Evolutionary conservation across 1,140 invertebrate species (phyloP).

Genomic region (Orussus abietinus): DNA sequence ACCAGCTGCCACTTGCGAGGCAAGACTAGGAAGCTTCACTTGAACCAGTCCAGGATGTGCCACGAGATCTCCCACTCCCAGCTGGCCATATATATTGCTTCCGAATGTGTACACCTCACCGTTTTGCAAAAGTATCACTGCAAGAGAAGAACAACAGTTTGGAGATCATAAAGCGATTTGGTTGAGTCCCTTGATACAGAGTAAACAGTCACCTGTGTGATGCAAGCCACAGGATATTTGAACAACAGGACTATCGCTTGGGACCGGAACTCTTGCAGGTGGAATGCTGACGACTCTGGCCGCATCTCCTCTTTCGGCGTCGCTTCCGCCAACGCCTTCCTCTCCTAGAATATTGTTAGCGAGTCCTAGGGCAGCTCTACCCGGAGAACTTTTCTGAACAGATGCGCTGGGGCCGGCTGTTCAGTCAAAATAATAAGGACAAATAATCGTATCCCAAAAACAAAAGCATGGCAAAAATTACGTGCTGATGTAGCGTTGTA

Average conservation of each 20-base stretch:
- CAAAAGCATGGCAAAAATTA: conserved; percentile 15
- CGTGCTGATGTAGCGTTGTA: too few relatives aligned
- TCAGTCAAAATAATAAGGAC: conserved; percentile 3
- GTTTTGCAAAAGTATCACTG: conserved; percentile 63
- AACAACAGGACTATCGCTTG: conserved; percentile 65
- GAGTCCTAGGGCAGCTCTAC: conserved; percentile 27
- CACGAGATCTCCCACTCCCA: conserved; percentile 82
- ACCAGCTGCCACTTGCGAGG: conserved; percentile 81
- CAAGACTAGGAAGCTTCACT: conserved; percentile 67
- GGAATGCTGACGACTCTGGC: conserved; percentile 71
- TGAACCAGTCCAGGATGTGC: conserved; percentile 71
- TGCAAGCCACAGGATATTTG: conserved; percentile 88
- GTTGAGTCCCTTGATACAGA: too few relatives aligned
- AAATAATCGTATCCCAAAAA: not conserved
- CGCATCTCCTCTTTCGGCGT: conserved; percentile 61
- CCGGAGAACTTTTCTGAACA: conserved; percentile 30
- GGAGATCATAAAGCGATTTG: too few relatives aligned
- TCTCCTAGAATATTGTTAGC: conserved; percentile 39
- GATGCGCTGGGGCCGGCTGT: conserved; percentile 33
- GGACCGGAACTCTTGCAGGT: conserved; percentile 71
- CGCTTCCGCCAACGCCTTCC: conserved; percentile 56
- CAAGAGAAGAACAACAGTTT: conserved; percentile 27
- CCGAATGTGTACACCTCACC: conserved; percentile 86
- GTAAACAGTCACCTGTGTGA: conserved; percentile 65
- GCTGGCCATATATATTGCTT: conserved; percentile 91